Conservation (phyloP, 2,888 invertebrate genomes). For the Tipula vernalis region DNA sequence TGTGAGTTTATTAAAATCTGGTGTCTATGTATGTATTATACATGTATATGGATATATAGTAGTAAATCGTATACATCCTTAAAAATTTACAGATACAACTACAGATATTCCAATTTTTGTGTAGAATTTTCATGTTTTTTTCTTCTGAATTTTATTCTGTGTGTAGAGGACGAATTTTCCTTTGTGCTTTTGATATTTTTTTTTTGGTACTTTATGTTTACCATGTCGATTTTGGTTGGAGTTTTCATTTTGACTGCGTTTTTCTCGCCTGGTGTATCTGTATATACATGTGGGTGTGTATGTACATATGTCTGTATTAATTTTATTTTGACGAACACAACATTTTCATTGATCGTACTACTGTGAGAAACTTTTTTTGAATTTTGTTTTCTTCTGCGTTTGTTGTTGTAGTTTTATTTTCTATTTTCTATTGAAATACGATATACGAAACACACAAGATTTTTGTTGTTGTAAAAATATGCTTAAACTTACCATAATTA, state of each 20-base stretch:
- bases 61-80: neutral
- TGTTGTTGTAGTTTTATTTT: neutral
- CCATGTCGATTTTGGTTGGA: neutral
- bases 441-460: neutral
- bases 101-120: neutral
- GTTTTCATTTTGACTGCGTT: neutral
- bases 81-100: neutral
- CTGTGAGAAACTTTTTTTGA: neutral
- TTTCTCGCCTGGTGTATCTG: neutral
- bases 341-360: conserved; percentile 7
- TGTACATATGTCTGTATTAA: neutral
- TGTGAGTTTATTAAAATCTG: neutral
- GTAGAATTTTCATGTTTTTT: neutral
- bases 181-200: neutral
- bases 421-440: neutral
- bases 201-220: neutral
- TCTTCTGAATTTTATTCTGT: neutral
- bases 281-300: neutral
- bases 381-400: neutral
- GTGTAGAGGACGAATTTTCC: neutral
- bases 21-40: no score
- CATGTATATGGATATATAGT: neutral
- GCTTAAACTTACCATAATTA: neutral
- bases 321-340: conserved; percentile 6
- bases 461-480: neutral